A percentile compares a stretch with the other conserved stretches of the same genome.
Conservation (phyloP, 2,797 vertebrate genomes). For the Sciaenops ocellatus region DNA sequence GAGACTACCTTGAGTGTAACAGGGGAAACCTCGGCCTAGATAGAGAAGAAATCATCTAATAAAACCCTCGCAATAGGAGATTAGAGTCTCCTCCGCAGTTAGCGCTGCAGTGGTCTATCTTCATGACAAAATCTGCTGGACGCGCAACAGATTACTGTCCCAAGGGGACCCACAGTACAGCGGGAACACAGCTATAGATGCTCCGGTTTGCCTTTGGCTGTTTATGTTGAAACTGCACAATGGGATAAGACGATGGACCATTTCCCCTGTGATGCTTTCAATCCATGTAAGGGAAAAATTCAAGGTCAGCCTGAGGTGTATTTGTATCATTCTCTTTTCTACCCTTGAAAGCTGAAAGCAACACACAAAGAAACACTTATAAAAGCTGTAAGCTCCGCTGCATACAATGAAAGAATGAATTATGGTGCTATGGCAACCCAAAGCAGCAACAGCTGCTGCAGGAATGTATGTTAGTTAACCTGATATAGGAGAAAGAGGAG, state of each 20-base stretch:
- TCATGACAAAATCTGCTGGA: slow-evolving; percentile 22
- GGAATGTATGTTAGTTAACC: slow-evolving; percentile 59
- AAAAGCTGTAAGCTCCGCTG: slow-evolving; percentile 64
- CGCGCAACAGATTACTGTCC: slow-evolving; percentile 26
- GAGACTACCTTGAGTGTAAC: background rate
- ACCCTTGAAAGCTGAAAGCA: slow-evolving; percentile 48
- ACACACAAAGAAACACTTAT: slow-evolving; percentile 67
- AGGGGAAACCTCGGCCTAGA: slow-evolving; percentile 36
- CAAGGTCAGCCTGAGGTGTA: slow-evolving; percentile 49
- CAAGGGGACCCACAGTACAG: background rate
- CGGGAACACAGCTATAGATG: slow-evolving; percentile 8
- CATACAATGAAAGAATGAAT: slow-evolving; percentile 72
- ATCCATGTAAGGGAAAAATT: slow-evolving; percentile 15
- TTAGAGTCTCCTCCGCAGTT: slow-evolving; percentile 17
- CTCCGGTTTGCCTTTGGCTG: slow-evolving; percentile 13
- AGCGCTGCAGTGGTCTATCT: slow-evolving; percentile 1
- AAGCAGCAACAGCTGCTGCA: slow-evolving; percentile 57
- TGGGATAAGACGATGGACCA: background rate
- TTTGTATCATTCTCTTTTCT: slow-evolving; percentile 29
- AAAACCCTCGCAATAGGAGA: slow-evolving; percentile 25
- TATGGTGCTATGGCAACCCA: slow-evolving; percentile 81
- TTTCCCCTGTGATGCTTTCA: slow-evolving; percentile 40
- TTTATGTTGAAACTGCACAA: slow-evolving; percentile 8
- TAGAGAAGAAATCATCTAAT: slow-evolving; percentile 29
- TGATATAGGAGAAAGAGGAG: slow-evolving; percentile 51